Base-by-base conservation (phyloP, 2,888 invertebrate genomes). In the Acronicta psi region DNA sequence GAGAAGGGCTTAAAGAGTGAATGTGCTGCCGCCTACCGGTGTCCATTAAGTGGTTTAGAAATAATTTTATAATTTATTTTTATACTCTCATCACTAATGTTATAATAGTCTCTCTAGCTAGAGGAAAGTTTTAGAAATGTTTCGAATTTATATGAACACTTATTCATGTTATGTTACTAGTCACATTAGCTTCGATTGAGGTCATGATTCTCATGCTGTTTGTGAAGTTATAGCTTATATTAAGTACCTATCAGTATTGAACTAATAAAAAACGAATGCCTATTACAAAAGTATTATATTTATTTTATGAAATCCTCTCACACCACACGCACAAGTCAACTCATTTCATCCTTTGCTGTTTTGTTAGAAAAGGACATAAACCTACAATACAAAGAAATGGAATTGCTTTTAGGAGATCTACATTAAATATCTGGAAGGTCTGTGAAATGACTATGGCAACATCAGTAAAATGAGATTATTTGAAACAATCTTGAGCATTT, bases 181-280 rank as follows among this genome's bases (percentile, higher is more conserved):
- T 83, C 84, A 83, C 69, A 75, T 67, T 34, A 71, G 59, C 59
- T 71, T 79, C 66, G 61, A 71, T 59, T 71, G 64, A 75, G 73
- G 73, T 75, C 58, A 75, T 67, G 75, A 73, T 78, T 79, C 77
- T 77, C 79, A 69, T 61, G 55, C 59, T 56, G 66, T 73, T 68
- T 76, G 66, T 68, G 59, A 68, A 70, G 67, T 73, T 71, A 69
- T 70, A 68, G 54, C 49, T 75, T 66, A 71, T 74, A 34, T 71
- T 80, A 81, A 78, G 79, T 75, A 61, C 74, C 70, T 69, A 54
- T 75, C 82, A 84, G 81, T 85, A 83, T 85, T 85, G 64, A 81
- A 65, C 56, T 64, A 77, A 61, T 69, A 77, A 77, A 77, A 52
- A 50, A 50, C 40, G 53, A 60, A 60, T 69, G 11, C 23, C 44